Evolutionary conservation across 1,140 invertebrate species (phyloP).

Genomic region (Schlechtendalia chinensis): DNA sequence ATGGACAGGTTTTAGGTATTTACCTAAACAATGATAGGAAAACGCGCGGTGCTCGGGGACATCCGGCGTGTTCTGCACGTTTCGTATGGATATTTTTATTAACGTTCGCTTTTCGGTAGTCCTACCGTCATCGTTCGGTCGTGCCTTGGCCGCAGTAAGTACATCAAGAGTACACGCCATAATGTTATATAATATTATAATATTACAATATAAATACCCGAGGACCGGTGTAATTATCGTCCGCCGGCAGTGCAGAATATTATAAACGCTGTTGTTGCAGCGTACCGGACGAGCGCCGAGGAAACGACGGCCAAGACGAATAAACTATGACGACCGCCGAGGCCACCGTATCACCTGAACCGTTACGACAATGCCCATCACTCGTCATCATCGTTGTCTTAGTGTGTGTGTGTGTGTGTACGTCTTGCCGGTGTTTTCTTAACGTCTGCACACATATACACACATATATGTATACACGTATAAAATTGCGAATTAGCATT

Average conservation of each 20-base stretch:
- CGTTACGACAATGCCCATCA: conserved; percentile 36
- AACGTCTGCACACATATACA: not conserved
- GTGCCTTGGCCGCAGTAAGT: too few relatives aligned
- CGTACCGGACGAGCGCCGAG: not conserved
- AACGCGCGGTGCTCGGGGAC: too few relatives aligned
- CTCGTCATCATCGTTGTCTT: not conserved
- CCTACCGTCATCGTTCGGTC: too few relatives aligned
- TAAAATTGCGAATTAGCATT: not conserved
- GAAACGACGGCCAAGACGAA: conserved; percentile 47
- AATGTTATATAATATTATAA: too few relatives aligned
- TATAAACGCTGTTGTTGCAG: not conserved
- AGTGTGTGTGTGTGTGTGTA: not conserved
- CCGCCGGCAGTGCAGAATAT: conserved; percentile 23
- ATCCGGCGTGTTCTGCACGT: too few relatives aligned
- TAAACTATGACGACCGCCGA: conserved; percentile 16
- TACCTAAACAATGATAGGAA: too few relatives aligned
- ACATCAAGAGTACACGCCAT: too few relatives aligned
- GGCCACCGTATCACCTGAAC: conserved; percentile 42
- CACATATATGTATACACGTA: too few relatives aligned
- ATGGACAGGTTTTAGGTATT: too few relatives aligned
- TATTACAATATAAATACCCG: too few relatives aligned
- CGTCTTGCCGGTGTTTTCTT: not conserved
- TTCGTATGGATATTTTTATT: too few relatives aligned
- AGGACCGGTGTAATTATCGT: conserved; percentile 28
- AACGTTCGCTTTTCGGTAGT: too few relatives aligned